Conservation (phyloP, 2,797 vertebrate species). For the Manis javanica region DNA sequence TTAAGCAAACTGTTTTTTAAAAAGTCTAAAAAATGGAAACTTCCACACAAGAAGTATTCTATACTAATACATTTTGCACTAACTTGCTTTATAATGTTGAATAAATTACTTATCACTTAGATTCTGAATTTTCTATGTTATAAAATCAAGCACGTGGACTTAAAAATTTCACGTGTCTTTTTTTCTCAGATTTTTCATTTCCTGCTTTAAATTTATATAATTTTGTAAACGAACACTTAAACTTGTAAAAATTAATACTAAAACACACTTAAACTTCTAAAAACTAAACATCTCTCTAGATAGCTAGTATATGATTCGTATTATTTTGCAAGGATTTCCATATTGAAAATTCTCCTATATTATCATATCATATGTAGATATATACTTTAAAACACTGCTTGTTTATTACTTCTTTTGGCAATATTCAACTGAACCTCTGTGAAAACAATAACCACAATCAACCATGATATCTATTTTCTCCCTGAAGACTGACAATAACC, state of each 20-base stretch:
- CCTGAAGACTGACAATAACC: not conserved
- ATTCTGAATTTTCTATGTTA: not conserved
- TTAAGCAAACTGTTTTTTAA: not conserved
- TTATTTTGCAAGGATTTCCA: not conserved
- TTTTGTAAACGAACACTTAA: not conserved
- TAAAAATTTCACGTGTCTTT: not conserved
- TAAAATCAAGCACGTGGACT: not conserved
- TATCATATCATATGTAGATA: not conserved
- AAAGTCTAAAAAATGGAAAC: not conserved
- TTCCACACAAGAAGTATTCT: not conserved
- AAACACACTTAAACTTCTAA: not conserved
- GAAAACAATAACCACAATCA: not conserved
- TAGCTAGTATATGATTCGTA: not conserved
- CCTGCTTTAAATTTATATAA: not conserved
- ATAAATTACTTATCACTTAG: not conserved
- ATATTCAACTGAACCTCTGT: not conserved
- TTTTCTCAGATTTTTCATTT: not conserved
- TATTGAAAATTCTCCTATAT: not conserved
- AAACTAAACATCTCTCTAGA: not conserved
- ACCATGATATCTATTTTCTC: not conserved
- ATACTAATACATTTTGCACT: not conserved
- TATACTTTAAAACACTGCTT: not conserved
- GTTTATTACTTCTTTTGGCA: not conserved
- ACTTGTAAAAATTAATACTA: not conserved
- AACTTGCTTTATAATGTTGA: not conserved